Base-by-base conservation (phyloP, 2,113 vertebrate species). In the Dasyornis broadbenti region DNA sequence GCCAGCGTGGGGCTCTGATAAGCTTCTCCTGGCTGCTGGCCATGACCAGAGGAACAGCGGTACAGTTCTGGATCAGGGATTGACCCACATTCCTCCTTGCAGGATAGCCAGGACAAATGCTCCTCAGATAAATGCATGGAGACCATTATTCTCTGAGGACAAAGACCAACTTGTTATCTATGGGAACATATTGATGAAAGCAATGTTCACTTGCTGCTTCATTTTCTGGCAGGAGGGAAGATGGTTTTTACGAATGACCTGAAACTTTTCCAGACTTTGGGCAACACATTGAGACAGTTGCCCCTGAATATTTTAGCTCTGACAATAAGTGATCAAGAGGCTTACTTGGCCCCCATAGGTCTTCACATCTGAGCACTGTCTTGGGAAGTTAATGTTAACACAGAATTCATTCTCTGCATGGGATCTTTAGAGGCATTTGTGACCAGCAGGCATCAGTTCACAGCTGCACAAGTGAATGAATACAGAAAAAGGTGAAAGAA, bases 31-130 rank as follows among this genome's bases (percentile, higher is more conserved):
- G 83, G 92, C 89, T 70, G 44, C 86, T n/a, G 45, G 94, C 95
- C 87, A 72, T 11, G 57, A n/a, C 27, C 89, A 53, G 84, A 59
- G 89, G 82, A 89, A 56, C 27, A 91, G 61, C 8, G 0, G 92
- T 31, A 40, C 68, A 73, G 66, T 26, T 95, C 87, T 69, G 93
- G 50, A 95, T 57, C 75, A 18, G 77, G 84, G 78, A 86, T 65
- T 95, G 96, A 95, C 93, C 95, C 87, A 94, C 93, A 94, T 96
- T 94, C 66, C 72, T 92, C 50, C 33, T 40, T 40, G 70, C 66
- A 82, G 87, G 85, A 61, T 35, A 65, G 91, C 91, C n/a, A 3
- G 81, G 60, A 92, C 94, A 97, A 95, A 61, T 28, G 33, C 70
- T 77, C 13, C 49, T 91, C 70, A 45, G 70, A 82, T 60, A 83